phyloP scores from a whole-genome alignment of 2,797 vertebrate genomes.

The Phrynocephalus vlangalii region DNA sequence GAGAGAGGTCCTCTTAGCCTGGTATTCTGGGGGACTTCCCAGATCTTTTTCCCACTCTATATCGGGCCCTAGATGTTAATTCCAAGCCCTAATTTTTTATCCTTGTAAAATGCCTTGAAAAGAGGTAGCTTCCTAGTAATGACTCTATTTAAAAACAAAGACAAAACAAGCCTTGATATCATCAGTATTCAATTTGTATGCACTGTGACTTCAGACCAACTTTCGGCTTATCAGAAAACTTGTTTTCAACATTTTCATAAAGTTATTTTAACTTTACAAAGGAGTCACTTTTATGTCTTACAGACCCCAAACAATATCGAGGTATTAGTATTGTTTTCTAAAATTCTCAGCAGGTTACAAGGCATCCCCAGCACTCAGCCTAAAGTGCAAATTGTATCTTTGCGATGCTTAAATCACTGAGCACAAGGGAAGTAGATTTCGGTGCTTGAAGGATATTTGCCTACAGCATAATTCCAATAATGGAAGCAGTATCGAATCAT shows the following conservation, averaged over 20 bases:
- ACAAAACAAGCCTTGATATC: neutral
- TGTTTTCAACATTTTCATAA: constrained; percentile 38
- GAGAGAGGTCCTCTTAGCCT: too few relatives aligned
- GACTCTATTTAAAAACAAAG: neutral
- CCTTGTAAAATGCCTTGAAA: too few relatives aligned
- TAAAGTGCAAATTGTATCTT: constrained; percentile 65
- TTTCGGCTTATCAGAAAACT: constrained; percentile 57
- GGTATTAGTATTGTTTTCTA: constrained; percentile 72
- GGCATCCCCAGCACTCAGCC: constrained; percentile 55
- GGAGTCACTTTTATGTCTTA: constrained; percentile 72
- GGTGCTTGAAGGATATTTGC: constrained; percentile 82
- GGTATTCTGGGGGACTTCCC: too few relatives aligned
- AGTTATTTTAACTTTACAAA: constrained; percentile 54
- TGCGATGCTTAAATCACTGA: constrained; percentile 57
- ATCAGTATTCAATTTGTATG: neutral
- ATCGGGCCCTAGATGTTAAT: too few relatives aligned
- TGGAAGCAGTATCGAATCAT: constrained; percentile 83
- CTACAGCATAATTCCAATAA: constrained; percentile 81
- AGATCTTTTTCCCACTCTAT: too few relatives aligned
- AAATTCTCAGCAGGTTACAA: constrained; percentile 77
- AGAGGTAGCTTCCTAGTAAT: neutral
- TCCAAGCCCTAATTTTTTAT: too few relatives aligned
- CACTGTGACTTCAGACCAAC: constrained; percentile 21
- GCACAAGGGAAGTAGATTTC: constrained; percentile 67
- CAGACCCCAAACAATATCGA: constrained; percentile 62